Base-by-base conservation (phyloP, 2,888 invertebrate species). In the Tridacna gigas region DNA sequence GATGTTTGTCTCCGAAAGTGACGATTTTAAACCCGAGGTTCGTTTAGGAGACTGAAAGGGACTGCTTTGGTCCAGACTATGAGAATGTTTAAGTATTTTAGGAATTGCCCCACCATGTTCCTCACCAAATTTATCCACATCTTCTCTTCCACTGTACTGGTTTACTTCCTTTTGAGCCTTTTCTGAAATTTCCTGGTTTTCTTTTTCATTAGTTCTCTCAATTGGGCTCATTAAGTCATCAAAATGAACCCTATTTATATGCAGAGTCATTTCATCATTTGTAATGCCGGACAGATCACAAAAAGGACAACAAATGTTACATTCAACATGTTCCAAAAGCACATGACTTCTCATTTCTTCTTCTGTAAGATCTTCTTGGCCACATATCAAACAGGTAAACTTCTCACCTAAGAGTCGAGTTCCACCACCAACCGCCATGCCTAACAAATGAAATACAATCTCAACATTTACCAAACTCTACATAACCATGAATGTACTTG, bases 241-340 rank as follows among this genome's bases (percentile, higher is more conserved):
- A 88, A 97, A 96, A 95, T 98, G 98, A 18, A 97, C 97, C 89
- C 96, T 96, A 94, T 97, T 97, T 5, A 97, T 97, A 92, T 97
- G 98, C 9, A 97, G 95, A 84, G 97, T 95, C 92, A 98, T 96
- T 93, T 97, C 97, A 15, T 97, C 96, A 28, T 97, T 96, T 15
- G 97, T 96, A 63, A 97, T 96, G 85, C 96, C 96, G 22, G 96
- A 96, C 83, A 97, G 96, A 94, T 97, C 97, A 95, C 97, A 98
- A 94, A 97, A 97, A 0, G 97, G 97, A 92, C 97, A 97, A 76
- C 97, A 96, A 15, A 97, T 96, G 86, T 97, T 96, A 0, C 97
- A 97, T 85, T 97, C 97, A 15, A 97, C 96, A 94, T 97, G 97
- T 89, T 96, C 97, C 69, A 97, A 96, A 79, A 97, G 96, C 83